Evolutionary conservation across 2,888 invertebrate species (phyloP).

Genomic region (Drosophila flavopinicola): DNA sequence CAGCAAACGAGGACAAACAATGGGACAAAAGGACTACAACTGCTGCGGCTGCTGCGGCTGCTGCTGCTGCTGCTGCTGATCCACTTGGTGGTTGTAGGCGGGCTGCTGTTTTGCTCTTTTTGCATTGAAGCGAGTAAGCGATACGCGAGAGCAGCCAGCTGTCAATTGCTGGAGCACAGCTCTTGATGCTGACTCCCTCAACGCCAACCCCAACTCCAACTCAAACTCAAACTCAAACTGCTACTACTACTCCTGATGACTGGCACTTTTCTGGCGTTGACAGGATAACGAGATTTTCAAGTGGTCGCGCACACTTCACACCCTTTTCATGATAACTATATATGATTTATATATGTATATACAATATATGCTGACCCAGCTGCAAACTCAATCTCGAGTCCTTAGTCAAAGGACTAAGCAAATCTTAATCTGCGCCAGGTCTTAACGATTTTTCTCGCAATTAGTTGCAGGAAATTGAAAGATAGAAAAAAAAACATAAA

Average conservation of each 20-base stretch:
- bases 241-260: slow-evolving; percentile 47
- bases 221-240: not conserved
- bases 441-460: slow-evolving; percentile 76
- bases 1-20: slow-evolving; percentile 34
- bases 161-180: slow-evolving; percentile 57
- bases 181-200: slow-evolving; percentile 45
- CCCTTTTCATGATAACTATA: slow-evolving; percentile 41
- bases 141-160: slow-evolving; percentile 62
- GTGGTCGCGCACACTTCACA: slow-evolving; percentile 73
- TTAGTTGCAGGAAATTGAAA: slow-evolving; percentile 69
- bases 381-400: not conserved
- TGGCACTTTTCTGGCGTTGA: slow-evolving; percentile 73
- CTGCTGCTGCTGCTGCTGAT: slow-evolving; percentile 17
- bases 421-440: slow-evolving; percentile 41
- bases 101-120: slow-evolving; percentile 47
- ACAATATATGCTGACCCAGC: slow-evolving; percentile 11
- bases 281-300: slow-evolving; percentile 83
- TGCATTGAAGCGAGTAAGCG: slow-evolving; percentile 67
- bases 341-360: not conserved
- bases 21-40: slow-evolving; percentile 57
- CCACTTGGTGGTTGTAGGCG: slow-evolving; percentile 56
- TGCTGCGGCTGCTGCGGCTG: slow-evolving; percentile 6
- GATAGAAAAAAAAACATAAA: slow-evolving; percentile 37
- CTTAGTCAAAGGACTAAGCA: not conserved
- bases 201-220: not conserved